A percentile compares a stretch with the other conserved stretches of the same genome.
Evolutionary conservation across 2,888 invertebrate genomes (phyloP).

Genomic region (Amaurobius ferox): DNA sequence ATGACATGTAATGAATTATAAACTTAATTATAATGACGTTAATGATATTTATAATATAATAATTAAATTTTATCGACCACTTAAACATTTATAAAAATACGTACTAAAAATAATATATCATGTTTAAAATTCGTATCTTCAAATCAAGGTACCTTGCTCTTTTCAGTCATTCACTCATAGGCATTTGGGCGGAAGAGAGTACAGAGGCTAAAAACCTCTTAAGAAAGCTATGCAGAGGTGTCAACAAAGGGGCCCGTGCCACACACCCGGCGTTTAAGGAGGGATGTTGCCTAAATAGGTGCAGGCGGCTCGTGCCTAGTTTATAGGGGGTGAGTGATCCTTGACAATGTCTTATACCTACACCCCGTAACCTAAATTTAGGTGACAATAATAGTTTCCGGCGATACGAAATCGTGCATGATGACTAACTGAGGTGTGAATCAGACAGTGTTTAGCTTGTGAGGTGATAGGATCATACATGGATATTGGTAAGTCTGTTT

Average conservation of each 20-base stretch:
- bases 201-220: constrained; percentile 45
- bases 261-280: constrained; percentile 66
- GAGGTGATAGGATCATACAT: neutral
- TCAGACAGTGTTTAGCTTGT: neutral
- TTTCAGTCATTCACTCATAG: constrained; percentile 56
- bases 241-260: constrained; percentile 29
- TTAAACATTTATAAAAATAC: too few species aligned
- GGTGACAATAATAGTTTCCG: constrained; percentile 45
- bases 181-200: constrained; percentile 59
- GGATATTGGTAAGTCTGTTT: neutral
- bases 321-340: constrained; percentile 61
- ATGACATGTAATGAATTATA: too few species aligned
- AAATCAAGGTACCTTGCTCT: constrained; percentile 20
- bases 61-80: too few species aligned
- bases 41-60: too few species aligned
- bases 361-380: constrained; percentile 49
- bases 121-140: too few species aligned
- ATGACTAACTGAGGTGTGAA: constrained; percentile 7
- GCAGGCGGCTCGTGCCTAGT: constrained; percentile 52
- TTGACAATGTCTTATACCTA: constrained; percentile 21
- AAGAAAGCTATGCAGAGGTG: constrained; percentile 28
- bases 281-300: constrained; percentile 49
- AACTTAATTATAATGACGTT: too few species aligned
- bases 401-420: neutral
- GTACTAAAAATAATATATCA: too few species aligned